Conservation (phyloP, 2,888 invertebrate species). For the Sinelater perroti region DNA sequence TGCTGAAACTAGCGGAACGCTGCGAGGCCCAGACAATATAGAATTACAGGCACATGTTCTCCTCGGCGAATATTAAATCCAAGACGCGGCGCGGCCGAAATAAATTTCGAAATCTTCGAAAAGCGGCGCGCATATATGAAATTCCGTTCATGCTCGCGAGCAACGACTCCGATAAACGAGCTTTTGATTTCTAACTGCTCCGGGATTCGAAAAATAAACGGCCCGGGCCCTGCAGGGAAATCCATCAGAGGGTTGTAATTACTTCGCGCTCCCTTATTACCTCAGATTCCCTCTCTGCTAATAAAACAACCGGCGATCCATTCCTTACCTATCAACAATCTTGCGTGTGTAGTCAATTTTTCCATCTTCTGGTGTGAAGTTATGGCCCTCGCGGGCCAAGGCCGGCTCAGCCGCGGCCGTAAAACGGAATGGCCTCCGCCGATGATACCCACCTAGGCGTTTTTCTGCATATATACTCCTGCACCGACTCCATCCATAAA, state of each 20-base stretch:
- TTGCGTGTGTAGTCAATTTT: constrained; percentile 48
- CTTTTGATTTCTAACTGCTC: constrained; percentile 55
- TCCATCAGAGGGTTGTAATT: constrained; percentile 47
- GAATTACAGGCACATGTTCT: constrained; percentile 32
- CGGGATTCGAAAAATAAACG: constrained; percentile 49
- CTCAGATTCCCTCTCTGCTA: constrained; percentile 45
- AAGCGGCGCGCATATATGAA: constrained; percentile 47
- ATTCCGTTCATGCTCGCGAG: constrained; percentile 49
- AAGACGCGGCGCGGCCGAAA: constrained; percentile 27
- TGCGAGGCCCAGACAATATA: constrained; percentile 29
- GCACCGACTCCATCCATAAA: too few relatives aligned
- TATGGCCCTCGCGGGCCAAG: constrained; percentile 45
- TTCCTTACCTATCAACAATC: constrained; percentile 42
- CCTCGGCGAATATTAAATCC: constrained; percentile 32
- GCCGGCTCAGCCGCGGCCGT: constrained; percentile 41
- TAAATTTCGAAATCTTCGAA: constrained; percentile 45
- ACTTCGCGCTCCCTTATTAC: constrained; percentile 43
- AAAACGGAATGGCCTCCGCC: constrained; percentile 49
- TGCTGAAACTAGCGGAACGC: constrained; percentile 34
- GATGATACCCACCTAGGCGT: constrained; percentile 37
- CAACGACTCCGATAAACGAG: constrained; percentile 53
- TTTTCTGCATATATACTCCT: background rate
- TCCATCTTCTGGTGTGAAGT: constrained; percentile 46
- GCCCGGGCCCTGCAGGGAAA: constrained; percentile 43
- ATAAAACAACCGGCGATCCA: constrained; percentile 43